Evolutionary conservation across 23 tunicate species (phyloP).

Genomic region (Phallusia fumigata): DNA sequence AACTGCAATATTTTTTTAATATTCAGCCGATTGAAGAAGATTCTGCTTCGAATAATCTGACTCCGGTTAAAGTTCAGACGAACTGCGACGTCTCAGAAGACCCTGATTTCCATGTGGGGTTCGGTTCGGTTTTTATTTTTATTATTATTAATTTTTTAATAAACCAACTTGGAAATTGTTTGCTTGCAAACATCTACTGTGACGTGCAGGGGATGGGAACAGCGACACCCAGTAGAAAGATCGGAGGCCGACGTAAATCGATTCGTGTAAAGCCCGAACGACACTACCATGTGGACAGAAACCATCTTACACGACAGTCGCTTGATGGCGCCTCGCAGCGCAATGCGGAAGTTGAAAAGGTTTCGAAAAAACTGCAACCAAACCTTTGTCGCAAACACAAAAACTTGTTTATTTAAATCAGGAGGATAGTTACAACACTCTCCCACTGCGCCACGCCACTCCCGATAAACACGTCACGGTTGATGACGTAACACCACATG

Average conservation of each 20-base stretch:
- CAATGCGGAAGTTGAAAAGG: background rate
- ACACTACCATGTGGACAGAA: background rate
- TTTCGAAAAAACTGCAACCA: no score
- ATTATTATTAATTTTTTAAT: no score
- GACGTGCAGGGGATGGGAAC: no score
- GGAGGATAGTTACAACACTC: background rate
- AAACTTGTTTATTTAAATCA: no score
- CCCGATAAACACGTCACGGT: background rate
- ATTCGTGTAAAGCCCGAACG: background rate
- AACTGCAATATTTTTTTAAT: no score
- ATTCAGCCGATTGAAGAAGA: background rate
- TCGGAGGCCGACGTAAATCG: background rate
- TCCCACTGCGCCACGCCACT: background rate
- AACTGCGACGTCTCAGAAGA: background rate
- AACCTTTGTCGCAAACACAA: no score
- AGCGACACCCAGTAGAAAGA: background rate
- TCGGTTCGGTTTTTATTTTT: no score
- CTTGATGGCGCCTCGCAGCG: background rate
- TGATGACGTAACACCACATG: background rate
- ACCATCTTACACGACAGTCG: background rate
- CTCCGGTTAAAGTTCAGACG: background rate
- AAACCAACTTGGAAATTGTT: no score
- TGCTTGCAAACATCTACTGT: no score
- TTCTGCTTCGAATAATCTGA: background rate
- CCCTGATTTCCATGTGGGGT: no score